Conservation (phyloP, 2,113 vertebrate genomes). For the Tautogolabrus adspersus region DNA sequence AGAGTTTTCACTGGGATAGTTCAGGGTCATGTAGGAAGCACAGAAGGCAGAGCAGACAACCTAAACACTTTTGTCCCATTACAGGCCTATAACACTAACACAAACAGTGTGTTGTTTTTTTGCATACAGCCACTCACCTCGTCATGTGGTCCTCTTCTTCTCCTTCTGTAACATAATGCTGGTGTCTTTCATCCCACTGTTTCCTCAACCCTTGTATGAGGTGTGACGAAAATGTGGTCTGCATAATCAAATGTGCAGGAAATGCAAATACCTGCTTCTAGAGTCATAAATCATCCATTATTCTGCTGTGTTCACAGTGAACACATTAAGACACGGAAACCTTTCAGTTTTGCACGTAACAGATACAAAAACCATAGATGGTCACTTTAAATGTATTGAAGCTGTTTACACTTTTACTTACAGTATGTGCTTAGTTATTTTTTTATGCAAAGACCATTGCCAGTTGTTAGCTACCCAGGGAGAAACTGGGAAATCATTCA, state of each 20-base stretch:
- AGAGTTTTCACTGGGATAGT: slow-evolving; percentile 55
- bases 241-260: slow-evolving; percentile 46
- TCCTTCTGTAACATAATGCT: slow-evolving; percentile 56
- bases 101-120: slow-evolving; percentile 23
- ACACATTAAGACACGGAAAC: slow-evolving; percentile 55
- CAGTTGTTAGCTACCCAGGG: background rate
- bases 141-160: slow-evolving; percentile 55
- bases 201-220: slow-evolving; percentile 13
- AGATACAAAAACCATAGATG: slow-evolving; percentile 20
- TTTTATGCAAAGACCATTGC: background rate
- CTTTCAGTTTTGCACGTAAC: slow-evolving; percentile 40
- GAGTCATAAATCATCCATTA: slow-evolving; percentile 27
- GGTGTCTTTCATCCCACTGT: slow-evolving; percentile 62
- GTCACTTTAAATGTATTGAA: slow-evolving; percentile 23
- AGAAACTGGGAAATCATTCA: slow-evolving; percentile 13
- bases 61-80: slow-evolving; percentile 30
- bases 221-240: slow-evolving; percentile 37
- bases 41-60: slow-evolving; percentile 64
- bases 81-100: slow-evolving; percentile 45
- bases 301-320: slow-evolving; percentile 67
- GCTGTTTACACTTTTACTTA: slow-evolving; percentile 30
- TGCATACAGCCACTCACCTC: slow-evolving; percentile 54
- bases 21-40: slow-evolving; percentile 41
- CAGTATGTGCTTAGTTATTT: slow-evolving; percentile 53
- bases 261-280: slow-evolving; percentile 44